Evolutionary conservation across 1,140 invertebrate species (phyloP).

Genomic region (Penaeus japonicus): DNA sequence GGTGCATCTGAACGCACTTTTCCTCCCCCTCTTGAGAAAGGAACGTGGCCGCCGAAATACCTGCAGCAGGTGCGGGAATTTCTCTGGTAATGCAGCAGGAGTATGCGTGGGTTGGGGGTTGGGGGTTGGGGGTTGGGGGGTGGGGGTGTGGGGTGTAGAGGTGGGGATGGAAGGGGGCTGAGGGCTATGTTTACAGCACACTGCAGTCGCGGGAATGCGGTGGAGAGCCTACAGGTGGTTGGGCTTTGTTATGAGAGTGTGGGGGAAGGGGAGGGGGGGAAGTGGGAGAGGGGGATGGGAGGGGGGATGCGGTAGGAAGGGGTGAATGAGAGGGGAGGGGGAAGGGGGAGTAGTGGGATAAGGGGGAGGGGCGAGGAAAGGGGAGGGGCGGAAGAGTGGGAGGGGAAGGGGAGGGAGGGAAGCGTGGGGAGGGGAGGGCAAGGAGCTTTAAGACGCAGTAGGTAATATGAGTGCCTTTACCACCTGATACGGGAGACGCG

Average conservation of each 20-base stretch:
- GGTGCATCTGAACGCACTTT: no score
- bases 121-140: no score
- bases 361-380: neutral
- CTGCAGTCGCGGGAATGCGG: conserved; percentile 11
- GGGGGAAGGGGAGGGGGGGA: neutral
- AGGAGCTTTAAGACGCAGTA: neutral
- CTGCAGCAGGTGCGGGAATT: no score
- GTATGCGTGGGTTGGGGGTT: no score
- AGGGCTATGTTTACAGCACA: neutral
- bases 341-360: neutral
- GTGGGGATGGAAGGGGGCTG: no score
- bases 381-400: neutral
- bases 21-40: no score
- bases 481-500: neutral
- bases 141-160: no score
- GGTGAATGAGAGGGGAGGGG: neutral
- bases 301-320: neutral
- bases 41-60: no score
- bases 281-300: neutral
- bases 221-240: neutral
- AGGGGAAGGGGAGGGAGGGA: neutral
- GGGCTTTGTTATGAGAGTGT: neutral
- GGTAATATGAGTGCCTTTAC: neutral
- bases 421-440: neutral
- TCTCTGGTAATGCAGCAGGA: no score